Conservation (phyloP, 2,888 invertebrate species). For the Gymnocheta viridis region DNA sequence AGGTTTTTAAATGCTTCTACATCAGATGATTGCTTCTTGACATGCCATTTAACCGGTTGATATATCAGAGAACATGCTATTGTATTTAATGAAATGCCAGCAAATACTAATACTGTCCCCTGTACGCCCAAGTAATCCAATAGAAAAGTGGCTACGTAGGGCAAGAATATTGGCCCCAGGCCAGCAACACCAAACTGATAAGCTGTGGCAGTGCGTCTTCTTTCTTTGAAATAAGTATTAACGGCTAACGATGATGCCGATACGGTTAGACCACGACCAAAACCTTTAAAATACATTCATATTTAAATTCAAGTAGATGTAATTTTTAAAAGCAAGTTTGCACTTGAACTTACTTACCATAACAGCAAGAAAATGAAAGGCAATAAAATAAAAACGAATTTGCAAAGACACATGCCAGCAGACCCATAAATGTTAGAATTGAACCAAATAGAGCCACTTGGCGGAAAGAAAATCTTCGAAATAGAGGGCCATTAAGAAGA, state of each 20-base stretch:
- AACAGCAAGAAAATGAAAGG: conserved; percentile 85
- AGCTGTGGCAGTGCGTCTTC: conserved; percentile 87
- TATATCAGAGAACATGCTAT: conserved; percentile 86
- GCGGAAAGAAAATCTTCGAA: conserved; percentile 85
- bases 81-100: conserved; percentile 87
- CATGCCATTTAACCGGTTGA: conserved; percentile 90
- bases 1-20: conserved; percentile 75
- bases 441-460: conserved; percentile 86
- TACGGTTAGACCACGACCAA: conserved; percentile 84
- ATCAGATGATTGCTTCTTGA: conserved; percentile 82
- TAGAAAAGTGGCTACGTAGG: conserved; percentile 87
- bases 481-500: conserved; percentile 88
- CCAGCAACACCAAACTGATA: conserved; percentile 88
- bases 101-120: conserved; percentile 86
- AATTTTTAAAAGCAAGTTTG: not conserved
- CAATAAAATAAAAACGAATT: conserved; percentile 85
- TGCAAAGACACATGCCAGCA: conserved; percentile 85
- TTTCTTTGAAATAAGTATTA: conserved; percentile 88
- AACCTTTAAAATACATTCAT: conserved; percentile 43
- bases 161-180: conserved; percentile 88
- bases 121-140: conserved; percentile 85
- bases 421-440: conserved; percentile 84
- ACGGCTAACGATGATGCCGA: conserved; percentile 88
- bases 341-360: conserved; percentile 86
- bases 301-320: not conserved